phyloP scores from a whole-genome alignment of 2,888 invertebrate species.

The Priocnemis perturbator region DNA sequence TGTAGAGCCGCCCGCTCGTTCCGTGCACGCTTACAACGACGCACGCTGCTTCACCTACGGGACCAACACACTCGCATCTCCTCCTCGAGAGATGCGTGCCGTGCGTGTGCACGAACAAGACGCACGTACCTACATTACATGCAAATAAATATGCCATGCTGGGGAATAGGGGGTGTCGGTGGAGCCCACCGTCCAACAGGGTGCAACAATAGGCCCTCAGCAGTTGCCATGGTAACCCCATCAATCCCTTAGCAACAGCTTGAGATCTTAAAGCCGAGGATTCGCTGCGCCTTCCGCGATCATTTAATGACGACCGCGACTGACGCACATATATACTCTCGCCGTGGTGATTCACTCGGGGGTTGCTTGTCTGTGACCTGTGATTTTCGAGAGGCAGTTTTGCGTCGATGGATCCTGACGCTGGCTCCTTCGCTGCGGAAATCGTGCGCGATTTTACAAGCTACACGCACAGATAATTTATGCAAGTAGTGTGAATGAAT shows the following conservation, averaged over 20 bases:
- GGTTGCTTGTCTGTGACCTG: background rate
- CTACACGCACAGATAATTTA: too few species aligned
- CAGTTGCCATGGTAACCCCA: constrained; percentile 74
- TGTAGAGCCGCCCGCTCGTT: constrained; percentile 13
- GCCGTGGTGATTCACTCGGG: constrained; percentile 32
- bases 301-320: constrained; percentile 59
- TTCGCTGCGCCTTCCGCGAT: constrained; percentile 58
- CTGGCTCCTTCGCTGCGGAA: background rate
- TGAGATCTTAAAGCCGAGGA: constrained; percentile 74
- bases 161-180: constrained; percentile 40
- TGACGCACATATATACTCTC: too few species aligned
- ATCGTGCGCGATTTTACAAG: too few species aligned
- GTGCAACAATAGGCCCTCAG: constrained; percentile 74
- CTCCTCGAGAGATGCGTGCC: constrained; percentile 35
- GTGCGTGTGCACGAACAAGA: constrained; percentile 59
- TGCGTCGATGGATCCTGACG: too few species aligned
- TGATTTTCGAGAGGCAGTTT: too few species aligned
- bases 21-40: constrained; percentile 32
- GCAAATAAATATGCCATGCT: constrained; percentile 73
- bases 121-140: constrained; percentile 57
- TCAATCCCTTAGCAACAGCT: constrained; percentile 75
- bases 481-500: too few species aligned
- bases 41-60: constrained; percentile 18
- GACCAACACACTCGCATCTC: constrained; percentile 18
- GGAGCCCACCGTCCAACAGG: constrained; percentile 57